These are phyloP conservation scores for Ditylenchus weischeri DNA, from an alignment of 2,888 invertebrate genomes.

Conservation along the genomic window DNA sequence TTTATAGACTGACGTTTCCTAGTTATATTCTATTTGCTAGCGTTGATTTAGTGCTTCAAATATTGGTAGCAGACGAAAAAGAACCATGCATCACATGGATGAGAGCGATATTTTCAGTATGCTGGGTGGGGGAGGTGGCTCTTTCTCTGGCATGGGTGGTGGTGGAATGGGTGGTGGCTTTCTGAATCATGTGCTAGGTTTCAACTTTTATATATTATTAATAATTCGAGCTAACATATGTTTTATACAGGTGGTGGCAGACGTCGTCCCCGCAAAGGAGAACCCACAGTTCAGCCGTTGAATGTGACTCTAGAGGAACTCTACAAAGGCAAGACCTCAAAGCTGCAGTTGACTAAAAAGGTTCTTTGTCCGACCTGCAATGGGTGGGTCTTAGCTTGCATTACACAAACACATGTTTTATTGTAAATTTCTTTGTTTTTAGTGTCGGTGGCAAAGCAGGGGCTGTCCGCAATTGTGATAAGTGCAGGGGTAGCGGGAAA, in stretches of 20 bases:
- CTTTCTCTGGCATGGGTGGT: constrained; percentile 72
- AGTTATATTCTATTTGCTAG: too few relatives aligned
- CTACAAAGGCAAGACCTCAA: constrained; percentile 82
- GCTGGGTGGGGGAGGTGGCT: constrained; percentile 61
- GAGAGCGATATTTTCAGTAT: constrained; percentile 37
- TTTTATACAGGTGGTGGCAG: constrained; percentile 32
- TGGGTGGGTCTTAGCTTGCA: constrained; percentile 62
- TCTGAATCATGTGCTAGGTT: constrained; percentile 24
- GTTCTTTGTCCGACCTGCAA: constrained; percentile 75
- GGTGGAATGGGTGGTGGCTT: constrained; percentile 61
- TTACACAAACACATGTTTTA: background rate
- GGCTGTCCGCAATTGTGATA: constrained; percentile 65
- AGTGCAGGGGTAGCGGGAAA: constrained; percentile 74
- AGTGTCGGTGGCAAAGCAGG: constrained; percentile 56
- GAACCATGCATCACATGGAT: background rate
- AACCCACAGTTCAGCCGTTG: constrained; percentile 78
- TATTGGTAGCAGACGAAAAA: background rate
- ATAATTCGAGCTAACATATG: too few relatives aligned
- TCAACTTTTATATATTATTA: too few relatives aligned
- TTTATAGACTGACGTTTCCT: too few relatives aligned
- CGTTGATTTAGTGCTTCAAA: too few relatives aligned
- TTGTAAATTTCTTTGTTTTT: constrained; percentile 9
- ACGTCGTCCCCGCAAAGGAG: constrained; percentile 54
- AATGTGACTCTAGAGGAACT: constrained; percentile 81
- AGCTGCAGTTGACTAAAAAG: constrained; percentile 78